Evolutionary conservation across 2,888 invertebrate genomes (phyloP), one percentile per base, ranked within the genome.

Genomic region (Troides helena): DNA sequence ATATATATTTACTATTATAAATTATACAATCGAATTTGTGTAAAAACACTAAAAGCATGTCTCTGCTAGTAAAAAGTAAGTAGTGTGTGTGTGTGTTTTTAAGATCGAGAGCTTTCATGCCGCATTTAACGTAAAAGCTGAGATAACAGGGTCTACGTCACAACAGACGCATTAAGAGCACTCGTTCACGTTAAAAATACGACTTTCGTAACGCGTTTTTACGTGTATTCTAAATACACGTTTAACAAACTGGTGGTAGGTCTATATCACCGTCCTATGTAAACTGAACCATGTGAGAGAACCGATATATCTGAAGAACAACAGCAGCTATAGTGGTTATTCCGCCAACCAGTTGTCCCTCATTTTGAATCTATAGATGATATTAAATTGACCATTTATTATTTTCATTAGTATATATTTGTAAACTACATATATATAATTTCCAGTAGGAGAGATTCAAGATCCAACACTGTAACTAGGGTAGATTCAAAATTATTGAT

Each of bases 81-180:
- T 57, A 21, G 21, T 5, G 21, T 53, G 17, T 14, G 14, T 10
- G n/a, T 5, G 10, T 21, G 3, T 62, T 50, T 66, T 50, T 53
- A 60, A 60, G 7, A 39, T 30, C 21, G 0, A 53, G 30, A 62
- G 67, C 67, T 67, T 67, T 67, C 46, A 62, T 39, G 57, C 6
- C 25, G 57, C 57, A 39, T 56, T 25, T 39, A 57, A 25, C 30
- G 25, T 67, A 57, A 67, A 67, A 67, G 67, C 62, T 46, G 21
- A 46, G 46, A 57, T 43, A 25, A n/a, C 43, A 62, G 39, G 5
- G 23, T 43, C 21, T 23, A 57, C 62, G 50, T 63, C 63, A 36
- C 8, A 56, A 63, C 63, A 30, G 53, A 53, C 36, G 36, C 63
- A 56, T 56, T 39, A 46, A 67, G 62, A 62, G 62, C 23, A 67